Conservation (phyloP, 2,888 invertebrate species). For the Zaprionus obscuricornis region DNA sequence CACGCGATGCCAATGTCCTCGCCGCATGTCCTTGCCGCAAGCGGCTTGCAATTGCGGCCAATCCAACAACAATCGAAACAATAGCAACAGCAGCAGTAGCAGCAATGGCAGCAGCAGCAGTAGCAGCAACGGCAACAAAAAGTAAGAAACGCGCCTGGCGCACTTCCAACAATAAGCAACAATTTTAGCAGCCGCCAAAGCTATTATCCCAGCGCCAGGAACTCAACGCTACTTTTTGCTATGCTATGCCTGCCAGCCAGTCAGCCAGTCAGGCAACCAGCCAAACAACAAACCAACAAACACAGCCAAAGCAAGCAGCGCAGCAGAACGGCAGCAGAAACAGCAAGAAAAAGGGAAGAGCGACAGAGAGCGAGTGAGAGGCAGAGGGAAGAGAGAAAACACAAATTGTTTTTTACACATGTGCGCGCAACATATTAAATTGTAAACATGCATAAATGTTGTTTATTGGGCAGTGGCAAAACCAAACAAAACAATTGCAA, state of each 20-base stretch:
- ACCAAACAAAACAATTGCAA: constrained; percentile 45
- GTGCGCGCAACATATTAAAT: constrained; percentile 72
- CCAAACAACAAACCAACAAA: not conserved
- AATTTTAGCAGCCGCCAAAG: constrained; percentile 62
- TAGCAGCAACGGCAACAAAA: constrained; percentile 19
- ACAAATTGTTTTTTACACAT: constrained; percentile 71
- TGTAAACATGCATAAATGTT: constrained; percentile 71
- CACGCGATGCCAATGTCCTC: constrained; percentile 49
- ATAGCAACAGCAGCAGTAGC: constrained; percentile 21
- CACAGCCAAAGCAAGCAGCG: not conserved
- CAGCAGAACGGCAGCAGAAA: constrained; percentile 18
- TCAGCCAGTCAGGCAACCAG: not conserved
- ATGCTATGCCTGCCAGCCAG: constrained; percentile 40
- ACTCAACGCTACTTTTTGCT: constrained; percentile 44
- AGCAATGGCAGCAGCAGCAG: constrained; percentile 21
- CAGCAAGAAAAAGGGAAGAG: no score
- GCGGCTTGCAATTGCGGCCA: constrained; percentile 68
- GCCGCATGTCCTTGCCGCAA: constrained; percentile 62
- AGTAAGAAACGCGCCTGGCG: constrained; percentile 54
- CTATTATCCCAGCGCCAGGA: constrained; percentile 62
- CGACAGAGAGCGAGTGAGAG: no score
- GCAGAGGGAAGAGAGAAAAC: no score
- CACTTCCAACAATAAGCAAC: constrained; percentile 65
- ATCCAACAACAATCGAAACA: constrained; percentile 46
- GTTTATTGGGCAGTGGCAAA: constrained; percentile 55